Conservation (phyloP, 1,140 invertebrate species). For the Anastatus disparis region DNA sequence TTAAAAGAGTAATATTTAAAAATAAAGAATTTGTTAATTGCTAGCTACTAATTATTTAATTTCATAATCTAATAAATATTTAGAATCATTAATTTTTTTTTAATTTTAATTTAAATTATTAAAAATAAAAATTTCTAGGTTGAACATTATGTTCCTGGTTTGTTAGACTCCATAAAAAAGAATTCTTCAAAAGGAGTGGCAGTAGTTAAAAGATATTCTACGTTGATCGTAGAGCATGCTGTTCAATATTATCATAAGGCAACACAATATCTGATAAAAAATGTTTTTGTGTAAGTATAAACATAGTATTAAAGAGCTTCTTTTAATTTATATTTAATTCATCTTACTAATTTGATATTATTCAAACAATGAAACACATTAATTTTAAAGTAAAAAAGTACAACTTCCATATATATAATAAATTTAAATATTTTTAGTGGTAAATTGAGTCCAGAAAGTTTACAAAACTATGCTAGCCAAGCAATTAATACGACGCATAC, state of each 20-base stretch:
- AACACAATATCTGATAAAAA: constrained; percentile 71
- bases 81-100: constrained; percentile 2
- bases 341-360: not conserved
- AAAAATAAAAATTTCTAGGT: constrained; percentile 64
- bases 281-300: constrained; percentile 79
- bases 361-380: too few species aligned
- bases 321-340: not conserved
- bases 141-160: constrained; percentile 76
- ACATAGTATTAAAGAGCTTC: not conserved
- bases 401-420: too few species aligned
- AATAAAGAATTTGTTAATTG: not conserved
- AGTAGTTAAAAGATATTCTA: constrained; percentile 53
- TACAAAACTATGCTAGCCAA: constrained; percentile 72
- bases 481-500: constrained; percentile 74
- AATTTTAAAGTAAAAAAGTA: too few species aligned
- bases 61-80: not conserved
- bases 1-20: not conserved
- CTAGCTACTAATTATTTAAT: not conserved
- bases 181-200: constrained; percentile 50
- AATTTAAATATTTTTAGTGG: constrained; percentile 70
- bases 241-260: constrained; percentile 53
- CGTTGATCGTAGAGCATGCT: constrained; percentile 51
- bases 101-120: constrained; percentile 15
- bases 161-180: constrained; percentile 65
- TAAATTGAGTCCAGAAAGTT: constrained; percentile 78